These are phyloP conservation scores for Toxotes lorentzi DNA, from an alignment of 2,797 vertebrate genomes.

Conservation along the genomic window DNA sequence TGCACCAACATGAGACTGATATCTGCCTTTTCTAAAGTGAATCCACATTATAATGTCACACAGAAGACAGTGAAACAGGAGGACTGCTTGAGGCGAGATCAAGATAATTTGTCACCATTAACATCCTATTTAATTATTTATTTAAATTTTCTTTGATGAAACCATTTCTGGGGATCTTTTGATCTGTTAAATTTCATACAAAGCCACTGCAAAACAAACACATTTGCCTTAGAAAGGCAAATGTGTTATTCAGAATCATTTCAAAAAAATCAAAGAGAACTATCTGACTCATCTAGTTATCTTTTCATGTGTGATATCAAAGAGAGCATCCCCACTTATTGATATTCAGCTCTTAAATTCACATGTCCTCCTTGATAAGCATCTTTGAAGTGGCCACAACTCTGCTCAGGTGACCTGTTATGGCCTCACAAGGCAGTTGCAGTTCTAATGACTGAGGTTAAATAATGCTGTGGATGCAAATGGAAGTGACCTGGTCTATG, in stretches of 20 bases:
- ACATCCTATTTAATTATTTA: background rate
- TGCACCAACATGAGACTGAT: constrained; percentile 8
- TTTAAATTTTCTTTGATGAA: background rate
- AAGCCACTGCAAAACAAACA: constrained; percentile 48
- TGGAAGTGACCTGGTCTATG: background rate
- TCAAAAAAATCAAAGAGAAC: constrained; percentile 36
- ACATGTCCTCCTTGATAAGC: constrained; percentile 28
- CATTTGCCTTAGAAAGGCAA: constrained; percentile 34
- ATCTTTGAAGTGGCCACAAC: constrained; percentile 50
- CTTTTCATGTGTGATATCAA: constrained; percentile 49
- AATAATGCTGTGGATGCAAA: constrained; percentile 16
- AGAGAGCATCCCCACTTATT: constrained; percentile 35
- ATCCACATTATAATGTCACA: background rate
- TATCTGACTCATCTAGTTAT: constrained; percentile 35
- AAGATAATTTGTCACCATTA: background rate
- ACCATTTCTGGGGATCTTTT: background rate
- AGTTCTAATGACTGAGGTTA: constrained; percentile 7
- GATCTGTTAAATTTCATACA: constrained; percentile 20
- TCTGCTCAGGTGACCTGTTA: constrained; percentile 19
- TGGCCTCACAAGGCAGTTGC: constrained; percentile 1
- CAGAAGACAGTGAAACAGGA: background rate
- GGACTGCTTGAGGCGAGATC: background rate
- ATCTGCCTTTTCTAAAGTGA: background rate
- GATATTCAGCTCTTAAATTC: constrained; percentile 42
- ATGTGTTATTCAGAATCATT: constrained; percentile 43